Evolutionary conservation across 2,797 vertebrate genomes (phyloP).

Genomic region (Lophius americanus): DNA sequence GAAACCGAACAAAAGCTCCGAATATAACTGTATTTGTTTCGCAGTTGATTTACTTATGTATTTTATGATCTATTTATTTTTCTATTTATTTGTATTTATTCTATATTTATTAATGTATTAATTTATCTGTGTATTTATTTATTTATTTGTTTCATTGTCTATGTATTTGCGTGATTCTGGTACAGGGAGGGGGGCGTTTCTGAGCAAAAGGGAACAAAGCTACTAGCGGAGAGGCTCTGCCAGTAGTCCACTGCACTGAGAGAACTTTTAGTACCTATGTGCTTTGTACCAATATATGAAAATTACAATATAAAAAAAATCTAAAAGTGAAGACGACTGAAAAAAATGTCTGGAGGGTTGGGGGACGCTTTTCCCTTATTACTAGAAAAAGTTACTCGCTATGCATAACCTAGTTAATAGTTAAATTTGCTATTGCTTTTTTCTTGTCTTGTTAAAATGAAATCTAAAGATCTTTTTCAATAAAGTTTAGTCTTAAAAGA

Average conservation of each 20-base stretch:
- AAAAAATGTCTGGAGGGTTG: slow-evolving; percentile 89
- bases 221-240: slow-evolving; percentile 96
- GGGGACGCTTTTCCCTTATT: slow-evolving; percentile 99
- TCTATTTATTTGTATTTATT: slow-evolving; percentile 88
- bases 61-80: slow-evolving; percentile 90
- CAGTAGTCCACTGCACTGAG: slow-evolving; percentile 99
- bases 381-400: slow-evolving; percentile 99
- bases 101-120: slow-evolving; percentile 80
- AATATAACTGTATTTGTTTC: slow-evolving; percentile 83
- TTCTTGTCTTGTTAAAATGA: slow-evolving; percentile 99
- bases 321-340: slow-evolving; percentile 81
- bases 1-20: slow-evolving; percentile 88
- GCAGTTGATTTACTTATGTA: slow-evolving; percentile 80
- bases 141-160: slow-evolving; percentile 93
- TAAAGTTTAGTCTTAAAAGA: slow-evolving; percentile 99
- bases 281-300: slow-evolving; percentile 99
- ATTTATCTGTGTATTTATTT: slow-evolving; percentile 87
- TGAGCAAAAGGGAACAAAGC: slow-evolving; percentile 98
- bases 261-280: slow-evolving; percentile 99
- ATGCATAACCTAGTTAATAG: slow-evolving; percentile 99
- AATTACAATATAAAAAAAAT: slow-evolving; percentile 93
- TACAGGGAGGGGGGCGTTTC: slow-evolving; percentile 95
- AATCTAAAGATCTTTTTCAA: slow-evolving; percentile 99
- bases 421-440: slow-evolving; percentile 99
- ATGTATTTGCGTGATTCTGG: slow-evolving; percentile 89